Evolutionary conservation across 2,888 invertebrate genomes (phyloP).

Genomic region (Pachycephus smyrnensis): DNA sequence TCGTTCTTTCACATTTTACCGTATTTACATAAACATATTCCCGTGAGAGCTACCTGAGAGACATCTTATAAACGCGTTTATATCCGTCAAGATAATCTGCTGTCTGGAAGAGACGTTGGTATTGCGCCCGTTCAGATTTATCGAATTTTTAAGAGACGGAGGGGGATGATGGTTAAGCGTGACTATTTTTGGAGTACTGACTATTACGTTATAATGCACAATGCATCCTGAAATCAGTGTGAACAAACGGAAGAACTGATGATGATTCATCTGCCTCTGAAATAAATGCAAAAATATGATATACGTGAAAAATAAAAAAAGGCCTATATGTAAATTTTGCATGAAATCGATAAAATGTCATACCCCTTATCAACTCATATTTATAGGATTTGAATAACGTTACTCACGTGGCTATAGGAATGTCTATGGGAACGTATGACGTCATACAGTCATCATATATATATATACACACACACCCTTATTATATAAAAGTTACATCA

Average conservation of each 20-base stretch:
- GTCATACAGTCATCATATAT: background rate
- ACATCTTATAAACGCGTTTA: constrained; percentile 10
- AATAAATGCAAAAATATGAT: background rate
- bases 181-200: background rate
- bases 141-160: background rate
- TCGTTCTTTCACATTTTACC: constrained; percentile 1
- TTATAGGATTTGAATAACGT: background rate
- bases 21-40: constrained; percentile 8
- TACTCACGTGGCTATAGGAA: background rate
- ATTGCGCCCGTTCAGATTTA: background rate
- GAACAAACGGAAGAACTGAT: background rate
- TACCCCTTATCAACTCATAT: background rate
- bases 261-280: background rate
- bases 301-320: background rate
- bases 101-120: background rate
- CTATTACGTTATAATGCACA: background rate
- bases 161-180: background rate
- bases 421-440: background rate
- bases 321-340: background rate
- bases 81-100: constrained; percentile 6
- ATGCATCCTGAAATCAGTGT: background rate
- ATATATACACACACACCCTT: background rate
- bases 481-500: background rate
- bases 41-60: constrained; percentile 1
- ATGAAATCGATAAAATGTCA: background rate